Conservation (phyloP, 1,140 invertebrate species). For the Latrodectus geometricus region DNA sequence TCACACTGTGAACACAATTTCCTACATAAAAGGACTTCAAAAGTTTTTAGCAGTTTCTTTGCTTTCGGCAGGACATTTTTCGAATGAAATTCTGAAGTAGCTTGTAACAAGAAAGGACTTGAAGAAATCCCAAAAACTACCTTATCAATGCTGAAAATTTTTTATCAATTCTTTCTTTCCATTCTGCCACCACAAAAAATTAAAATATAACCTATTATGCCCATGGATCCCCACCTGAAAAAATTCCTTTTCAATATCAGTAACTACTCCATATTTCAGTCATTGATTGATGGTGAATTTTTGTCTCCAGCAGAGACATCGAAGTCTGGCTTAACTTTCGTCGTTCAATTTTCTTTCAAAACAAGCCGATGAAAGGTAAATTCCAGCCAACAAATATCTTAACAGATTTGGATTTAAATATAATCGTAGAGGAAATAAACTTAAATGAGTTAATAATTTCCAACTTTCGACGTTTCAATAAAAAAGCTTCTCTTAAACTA, state of each 20-base stretch:
- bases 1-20: neutral
- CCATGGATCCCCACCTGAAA: neutral
- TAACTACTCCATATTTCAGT: slow-evolving; percentile 10
- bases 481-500: too few relatives aligned
- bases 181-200: neutral
- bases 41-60: neutral
- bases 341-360: slow-evolving; percentile 30
- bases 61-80: neutral
- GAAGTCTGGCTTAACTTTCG: slow-evolving; percentile 64
- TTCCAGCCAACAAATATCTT: too few relatives aligned
- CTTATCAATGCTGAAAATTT: neutral
- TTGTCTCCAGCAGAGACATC: slow-evolving; percentile 63
- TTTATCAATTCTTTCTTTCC: neutral
- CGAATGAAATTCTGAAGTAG: neutral
- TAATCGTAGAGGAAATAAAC: too few relatives aligned
- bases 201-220: neutral
- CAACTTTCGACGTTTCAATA: too few relatives aligned
- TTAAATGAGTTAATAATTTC: too few relatives aligned
- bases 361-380: neutral
- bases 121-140: neutral
- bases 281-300: slow-evolving; percentile 66
- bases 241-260: neutral
- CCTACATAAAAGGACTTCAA: neutral
- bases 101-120: neutral
- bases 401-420: too few relatives aligned